A percentile compares a stretch with the other conserved stretches of the same genome.
These are phyloP conservation scores for Pithys albifrons DNA, from an alignment of 2,113 vertebrate species.

Conservation along the genomic window DNA sequence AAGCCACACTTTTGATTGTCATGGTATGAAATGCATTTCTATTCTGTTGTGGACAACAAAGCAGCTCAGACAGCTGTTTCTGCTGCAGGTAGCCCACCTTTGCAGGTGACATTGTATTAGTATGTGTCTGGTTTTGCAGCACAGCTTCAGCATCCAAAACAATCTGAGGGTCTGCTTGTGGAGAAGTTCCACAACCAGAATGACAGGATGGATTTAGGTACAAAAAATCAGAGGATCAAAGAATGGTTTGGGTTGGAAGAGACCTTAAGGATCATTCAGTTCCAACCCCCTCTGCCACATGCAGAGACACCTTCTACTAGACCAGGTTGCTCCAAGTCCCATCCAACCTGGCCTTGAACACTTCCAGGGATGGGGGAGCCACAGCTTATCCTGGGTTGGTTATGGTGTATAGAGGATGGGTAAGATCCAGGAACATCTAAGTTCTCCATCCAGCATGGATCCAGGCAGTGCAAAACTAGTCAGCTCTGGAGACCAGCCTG, in stretches of 20 bases:
- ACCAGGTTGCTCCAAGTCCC: background rate
- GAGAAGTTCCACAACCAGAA: background rate
- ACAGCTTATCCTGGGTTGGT: background rate
- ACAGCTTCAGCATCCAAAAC: background rate
- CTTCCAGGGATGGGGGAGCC: background rate
- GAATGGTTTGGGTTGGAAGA: background rate
- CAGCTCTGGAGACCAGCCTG: background rate
- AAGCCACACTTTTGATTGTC: background rate
- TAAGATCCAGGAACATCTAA: background rate
- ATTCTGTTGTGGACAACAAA: background rate
- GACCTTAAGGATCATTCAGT: background rate
- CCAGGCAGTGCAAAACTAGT: background rate
- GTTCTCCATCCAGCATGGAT: accelerated
- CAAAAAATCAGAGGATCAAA: background rate
- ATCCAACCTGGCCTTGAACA: background rate
- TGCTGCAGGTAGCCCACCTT: background rate
- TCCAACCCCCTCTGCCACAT: background rate
- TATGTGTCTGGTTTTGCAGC: background rate
- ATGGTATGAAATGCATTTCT: background rate
- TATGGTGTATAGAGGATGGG: background rate
- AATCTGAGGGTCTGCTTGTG: background rate
- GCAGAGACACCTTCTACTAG: background rate
- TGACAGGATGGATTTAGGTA: background rate
- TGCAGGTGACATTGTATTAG: background rate
- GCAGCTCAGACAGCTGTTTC: background rate